phyloP scores from a whole-genome alignment of 2,797 vertebrate species.

The Myotis vivesi region DNA sequence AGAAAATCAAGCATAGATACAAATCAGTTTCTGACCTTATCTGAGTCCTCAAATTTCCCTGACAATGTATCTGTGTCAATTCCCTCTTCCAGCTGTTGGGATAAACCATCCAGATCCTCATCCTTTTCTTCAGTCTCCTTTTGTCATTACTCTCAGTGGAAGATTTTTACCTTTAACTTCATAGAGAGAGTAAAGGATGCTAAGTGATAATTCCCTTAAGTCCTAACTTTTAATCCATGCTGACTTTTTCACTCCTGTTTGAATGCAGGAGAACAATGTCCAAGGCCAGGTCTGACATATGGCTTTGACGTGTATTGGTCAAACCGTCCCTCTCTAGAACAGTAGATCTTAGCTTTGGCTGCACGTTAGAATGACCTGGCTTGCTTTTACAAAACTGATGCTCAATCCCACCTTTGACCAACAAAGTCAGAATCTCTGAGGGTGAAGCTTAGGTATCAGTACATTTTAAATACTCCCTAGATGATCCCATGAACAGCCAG shows the following conservation, averaged over 20 bases:
- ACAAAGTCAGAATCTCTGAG: not conserved
- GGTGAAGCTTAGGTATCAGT: not conserved
- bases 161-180: not conserved
- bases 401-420: not conserved
- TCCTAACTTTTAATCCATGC: not conserved
- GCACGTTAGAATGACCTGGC: not conserved
- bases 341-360: not conserved
- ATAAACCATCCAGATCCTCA: not conserved
- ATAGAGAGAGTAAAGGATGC: not conserved
- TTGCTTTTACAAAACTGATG: not conserved
- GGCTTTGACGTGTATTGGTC: not conserved
- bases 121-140: not conserved
- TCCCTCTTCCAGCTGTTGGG: not conserved
- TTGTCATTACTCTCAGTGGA: not conserved
- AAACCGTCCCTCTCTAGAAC: not conserved
- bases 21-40: not conserved
- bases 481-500: not conserved
- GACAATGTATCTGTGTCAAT: not conserved
- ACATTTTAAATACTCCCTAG: not conserved
- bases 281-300: not conserved
- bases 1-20: not conserved
- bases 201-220: not conserved
- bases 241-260: not conserved
- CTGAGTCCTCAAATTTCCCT: not conserved
- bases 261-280: not conserved